Conservation (phyloP, 2,113 vertebrate species). For the Tiliqua scincoides region DNA sequence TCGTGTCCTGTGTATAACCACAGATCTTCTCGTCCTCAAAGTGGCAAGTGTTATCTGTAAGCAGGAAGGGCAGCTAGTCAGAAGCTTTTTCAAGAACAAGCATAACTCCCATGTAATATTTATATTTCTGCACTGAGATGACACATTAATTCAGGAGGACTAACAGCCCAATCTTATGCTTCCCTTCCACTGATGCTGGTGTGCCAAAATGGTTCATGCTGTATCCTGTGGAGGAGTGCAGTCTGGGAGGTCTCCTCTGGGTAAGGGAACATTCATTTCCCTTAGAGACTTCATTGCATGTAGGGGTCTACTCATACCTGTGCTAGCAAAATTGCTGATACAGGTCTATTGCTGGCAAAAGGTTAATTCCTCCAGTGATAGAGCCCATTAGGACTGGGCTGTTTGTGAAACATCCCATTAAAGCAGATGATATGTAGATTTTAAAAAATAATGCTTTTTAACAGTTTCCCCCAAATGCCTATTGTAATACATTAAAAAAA, state of each 20-base stretch:
- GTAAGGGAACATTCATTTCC: background rate
- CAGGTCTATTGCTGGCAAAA: background rate
- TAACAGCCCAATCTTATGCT: background rate
- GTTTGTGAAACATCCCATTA: background rate
- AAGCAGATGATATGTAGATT: background rate
- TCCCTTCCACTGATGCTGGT: too few relatives aligned
- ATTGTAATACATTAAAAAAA: background rate
- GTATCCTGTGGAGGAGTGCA: too few relatives aligned
- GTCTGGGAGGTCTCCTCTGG: too few relatives aligned
- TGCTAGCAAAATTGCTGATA: too few relatives aligned
- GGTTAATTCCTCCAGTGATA: background rate
- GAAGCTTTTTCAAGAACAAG: slow-evolving; percentile 11
- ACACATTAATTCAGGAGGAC: background rate
- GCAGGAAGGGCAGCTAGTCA: slow-evolving; percentile 1
- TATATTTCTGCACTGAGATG: background rate
- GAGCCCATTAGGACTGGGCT: background rate
- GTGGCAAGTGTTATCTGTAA: slow-evolving; percentile 89
- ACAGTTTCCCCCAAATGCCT: background rate
- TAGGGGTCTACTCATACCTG: too few relatives aligned
- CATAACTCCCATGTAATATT: background rate
- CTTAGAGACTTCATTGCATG: background rate
- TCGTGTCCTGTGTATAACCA: slow-evolving; percentile 92
- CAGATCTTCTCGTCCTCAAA: slow-evolving; percentile 95
- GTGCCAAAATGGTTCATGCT: too few relatives aligned
- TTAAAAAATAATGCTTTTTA: background rate